Base-by-base conservation (phyloP, 2,888 invertebrate species). In the Tricholauxania praeusta region DNA sequence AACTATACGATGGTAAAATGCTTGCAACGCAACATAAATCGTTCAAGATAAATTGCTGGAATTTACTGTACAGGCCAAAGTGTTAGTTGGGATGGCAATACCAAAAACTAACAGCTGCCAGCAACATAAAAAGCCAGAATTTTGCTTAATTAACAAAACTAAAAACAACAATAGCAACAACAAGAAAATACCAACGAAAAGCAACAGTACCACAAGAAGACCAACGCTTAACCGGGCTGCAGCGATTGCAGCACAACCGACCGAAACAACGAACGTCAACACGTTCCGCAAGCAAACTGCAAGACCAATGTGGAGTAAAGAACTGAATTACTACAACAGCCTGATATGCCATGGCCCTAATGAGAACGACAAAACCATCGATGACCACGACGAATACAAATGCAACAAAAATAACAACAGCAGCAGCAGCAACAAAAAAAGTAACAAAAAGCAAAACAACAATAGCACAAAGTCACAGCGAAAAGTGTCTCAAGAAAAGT, bases 271-370 rank as follows among this genome's bases (percentile, higher is more conserved):
- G 55, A 71, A 32, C 65, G 49, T 62, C 67, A 65, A 60, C 72
- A 76, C 66, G 76, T 59, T 28, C 72, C 66, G 71, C 71, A 68
- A 69, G 74, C 70, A 72, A 63, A 72, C 74, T 75, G 67, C 74
- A 73, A 64, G 76, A 77, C 79, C 78, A 79, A 81, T 81, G 80
- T 79, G 80, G 80, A 81, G 77, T 79, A 79, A 78, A 77, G 78
- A 78, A 73, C 72, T 77, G 70, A 75, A 74, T 71, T 76, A 75
- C 76, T 78, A 77, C 63, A 74, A 79, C 76, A 79, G 79, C 78
- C 78, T 80, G 79, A 80, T 81, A 80, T 82, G 82, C 82, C 81
- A 83, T 83, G 82, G 82, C 81, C 80, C 81, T 77, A 79, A 76
- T 74, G 74, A 78, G 74, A 71, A 73, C 73, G 68, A 74, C 74